Conservation (phyloP, 2,113 vertebrate genomes). For the Myrmecobius fasciatus region DNA sequence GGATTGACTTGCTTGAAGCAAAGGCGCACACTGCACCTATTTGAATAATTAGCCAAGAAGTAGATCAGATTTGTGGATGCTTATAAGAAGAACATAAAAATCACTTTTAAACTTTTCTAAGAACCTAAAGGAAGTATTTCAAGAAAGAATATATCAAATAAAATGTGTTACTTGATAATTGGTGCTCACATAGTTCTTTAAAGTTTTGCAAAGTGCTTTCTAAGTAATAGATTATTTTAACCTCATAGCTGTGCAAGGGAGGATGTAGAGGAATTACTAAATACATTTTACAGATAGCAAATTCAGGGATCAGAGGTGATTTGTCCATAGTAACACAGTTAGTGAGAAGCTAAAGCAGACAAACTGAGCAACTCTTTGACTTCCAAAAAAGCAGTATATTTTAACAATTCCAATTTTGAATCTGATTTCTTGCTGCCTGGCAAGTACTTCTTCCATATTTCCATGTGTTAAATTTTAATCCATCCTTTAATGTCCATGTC, state of each 20-base stretch:
- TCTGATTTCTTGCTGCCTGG: background rate
- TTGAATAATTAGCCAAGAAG: background rate
- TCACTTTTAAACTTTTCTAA: background rate
- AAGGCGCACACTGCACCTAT: background rate
- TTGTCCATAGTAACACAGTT: background rate
- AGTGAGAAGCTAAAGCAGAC: background rate
- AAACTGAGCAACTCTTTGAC: background rate
- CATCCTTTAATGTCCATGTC: background rate
- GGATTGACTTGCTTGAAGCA: background rate
- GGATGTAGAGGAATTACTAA: background rate
- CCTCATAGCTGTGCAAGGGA: background rate
- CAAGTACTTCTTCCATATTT: background rate
- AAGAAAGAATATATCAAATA: background rate
- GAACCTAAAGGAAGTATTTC: background rate
- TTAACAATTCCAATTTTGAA: background rate
- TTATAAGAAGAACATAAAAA: background rate
- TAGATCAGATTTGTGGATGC: fast-evolving
- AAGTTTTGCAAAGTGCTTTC: background rate
- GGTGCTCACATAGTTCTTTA: background rate
- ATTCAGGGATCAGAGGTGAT: background rate
- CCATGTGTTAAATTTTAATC: background rate
- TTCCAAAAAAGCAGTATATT: background rate
- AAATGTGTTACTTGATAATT: background rate
- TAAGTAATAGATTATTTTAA: background rate
- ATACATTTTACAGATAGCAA: background rate